Evolutionary conservation across 2,888 invertebrate species (phyloP), one percentile per base, ranked within the genome.

Genomic region (Chrysodeixis includens): DNA sequence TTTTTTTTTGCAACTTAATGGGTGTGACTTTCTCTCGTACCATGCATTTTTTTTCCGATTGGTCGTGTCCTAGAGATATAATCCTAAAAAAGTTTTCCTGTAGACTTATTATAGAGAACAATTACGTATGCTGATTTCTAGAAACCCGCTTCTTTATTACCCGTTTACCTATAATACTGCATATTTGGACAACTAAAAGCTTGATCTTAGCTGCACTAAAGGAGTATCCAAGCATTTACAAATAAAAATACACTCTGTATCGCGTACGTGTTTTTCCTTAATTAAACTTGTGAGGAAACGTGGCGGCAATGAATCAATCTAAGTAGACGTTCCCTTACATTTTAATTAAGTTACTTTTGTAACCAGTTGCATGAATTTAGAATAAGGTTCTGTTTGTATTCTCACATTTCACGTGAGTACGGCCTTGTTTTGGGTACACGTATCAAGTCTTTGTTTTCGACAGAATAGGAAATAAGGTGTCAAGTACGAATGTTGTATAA

Each of bases 291-390:
- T 26, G 30, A 59, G 70, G 30, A 70, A 71, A 59, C 40, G 56
- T 57, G 20, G 51, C 49, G 55, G 22, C 22, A 61, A 57, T 73
- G 44, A 66, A 73, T 73, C 54, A 55, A 72, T 72, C 40, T n/a
- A 6, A 26, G 49, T 20, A 57, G 49, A 61, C 16, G n/a, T 60
- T 56, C 40, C 49, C 4, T 49, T 57, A 44, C 35, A 18, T 67
- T 71, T 57, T 61, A 73, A 66, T 66, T 71, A 66, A n/a, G 30
- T 65, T 30, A 59, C 65, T 64, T 70, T 65, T 53, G 35, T 49
- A 56, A 70, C 46, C 46, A 20, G 30, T 20, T 49, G 30, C 12
- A 40, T 20, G 46, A 20, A 49, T 35, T 55, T 35, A 22, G 20
- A 32, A 55, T 55, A 18, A 14, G 32, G 8, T 22, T 20, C 35